Conservation (phyloP, 2,797 vertebrate species). For the Onychomys arenicola region DNA sequence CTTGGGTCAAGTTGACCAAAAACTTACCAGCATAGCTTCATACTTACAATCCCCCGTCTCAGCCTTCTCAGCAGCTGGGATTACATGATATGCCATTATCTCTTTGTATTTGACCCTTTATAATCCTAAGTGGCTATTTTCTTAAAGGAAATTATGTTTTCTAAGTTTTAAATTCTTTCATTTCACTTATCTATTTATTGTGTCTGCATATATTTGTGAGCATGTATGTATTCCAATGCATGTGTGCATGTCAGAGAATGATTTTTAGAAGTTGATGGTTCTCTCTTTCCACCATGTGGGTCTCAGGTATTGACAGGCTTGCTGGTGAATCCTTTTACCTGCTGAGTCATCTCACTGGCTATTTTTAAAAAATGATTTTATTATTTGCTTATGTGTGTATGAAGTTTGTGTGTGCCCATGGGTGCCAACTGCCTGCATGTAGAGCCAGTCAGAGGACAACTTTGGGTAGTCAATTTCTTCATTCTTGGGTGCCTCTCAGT, state of each 20-base stretch:
- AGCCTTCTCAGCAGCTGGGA: background rate
- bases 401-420: background rate
- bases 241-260: background rate
- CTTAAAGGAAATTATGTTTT: background rate
- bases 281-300: background rate
- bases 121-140: background rate
- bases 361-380: background rate
- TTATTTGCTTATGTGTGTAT: background rate
- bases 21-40: background rate
- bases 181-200: background rate
- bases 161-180: background rate
- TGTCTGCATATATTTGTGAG: background rate
- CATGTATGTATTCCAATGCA: too few species aligned
- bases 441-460: background rate
- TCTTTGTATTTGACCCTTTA: conserved; percentile 41
- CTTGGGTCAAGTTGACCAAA: background rate
- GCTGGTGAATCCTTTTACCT: background rate
- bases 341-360: background rate
- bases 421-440: background rate
- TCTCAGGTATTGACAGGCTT: background rate
- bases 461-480: background rate
- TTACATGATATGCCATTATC: background rate
- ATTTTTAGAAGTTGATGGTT: background rate
- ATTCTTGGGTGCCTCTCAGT: background rate
- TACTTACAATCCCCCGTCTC: background rate